Evolutionary conservation across 2,113 vertebrate species (phyloP).

Genomic region (Xiphophorus hellerii): DNA sequence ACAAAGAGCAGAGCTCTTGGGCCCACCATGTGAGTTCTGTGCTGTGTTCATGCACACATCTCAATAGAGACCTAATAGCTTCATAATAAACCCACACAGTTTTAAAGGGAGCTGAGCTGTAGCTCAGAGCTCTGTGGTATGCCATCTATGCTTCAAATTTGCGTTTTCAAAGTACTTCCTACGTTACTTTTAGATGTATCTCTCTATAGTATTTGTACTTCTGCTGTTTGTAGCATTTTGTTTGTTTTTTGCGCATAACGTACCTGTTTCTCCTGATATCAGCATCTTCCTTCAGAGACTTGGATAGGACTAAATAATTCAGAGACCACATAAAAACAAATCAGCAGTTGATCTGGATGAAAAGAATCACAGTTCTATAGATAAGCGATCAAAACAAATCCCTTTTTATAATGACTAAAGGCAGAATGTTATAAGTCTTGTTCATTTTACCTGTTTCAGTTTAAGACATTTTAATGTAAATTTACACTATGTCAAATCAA

Average conservation of each 20-base stretch:
- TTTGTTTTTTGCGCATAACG: not conserved
- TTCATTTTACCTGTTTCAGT: not conserved
- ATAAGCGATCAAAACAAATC: slow-evolving; percentile 8
- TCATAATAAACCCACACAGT: slow-evolving; percentile 50
- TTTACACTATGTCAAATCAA: not conserved
- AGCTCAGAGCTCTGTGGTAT: slow-evolving; percentile 6
- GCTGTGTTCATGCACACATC: slow-evolving; percentile 32
- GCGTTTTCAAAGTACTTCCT: not conserved
- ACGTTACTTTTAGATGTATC: slow-evolving; percentile 7
- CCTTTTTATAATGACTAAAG: not conserved
- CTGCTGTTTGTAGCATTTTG: slow-evolving; percentile 9
- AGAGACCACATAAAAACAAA: slow-evolving; percentile 46
- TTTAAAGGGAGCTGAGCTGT: slow-evolving; percentile 35
- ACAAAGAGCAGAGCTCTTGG: slow-evolving; percentile 35
- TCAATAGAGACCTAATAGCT: slow-evolving; percentile 47
- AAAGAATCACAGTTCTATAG: not conserved
- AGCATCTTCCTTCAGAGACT: slow-evolving; percentile 25
- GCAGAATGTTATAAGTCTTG: not conserved
- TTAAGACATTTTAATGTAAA: not conserved
- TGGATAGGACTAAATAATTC: slow-evolving; percentile 67
- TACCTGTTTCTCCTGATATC: slow-evolving; percentile 13
- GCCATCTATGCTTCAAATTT: not conserved
- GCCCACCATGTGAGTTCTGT: slow-evolving; percentile 35
- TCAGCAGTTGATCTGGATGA: slow-evolving; percentile 20
- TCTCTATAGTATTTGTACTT: not conserved